Evolutionary conservation across 2,113 vertebrate species (phyloP).

Genomic region (Lophura nycthemera): DNA sequence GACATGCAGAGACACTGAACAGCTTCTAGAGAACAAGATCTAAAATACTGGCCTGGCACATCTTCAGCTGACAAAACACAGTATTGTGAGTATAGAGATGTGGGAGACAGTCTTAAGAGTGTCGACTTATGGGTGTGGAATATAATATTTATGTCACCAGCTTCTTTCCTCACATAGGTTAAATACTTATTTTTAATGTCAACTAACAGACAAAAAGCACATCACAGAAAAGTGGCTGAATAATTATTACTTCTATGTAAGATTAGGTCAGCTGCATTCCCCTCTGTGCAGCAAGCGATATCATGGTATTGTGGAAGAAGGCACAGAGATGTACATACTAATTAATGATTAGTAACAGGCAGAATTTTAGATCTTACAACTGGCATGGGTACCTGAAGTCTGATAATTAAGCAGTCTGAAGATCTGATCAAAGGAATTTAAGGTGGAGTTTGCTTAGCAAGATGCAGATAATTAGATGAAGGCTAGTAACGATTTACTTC

Average conservation of each 20-base stretch:
- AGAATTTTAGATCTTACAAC: slow-evolving; percentile 17
- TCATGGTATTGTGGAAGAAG: background rate
- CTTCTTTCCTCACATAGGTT: background rate
- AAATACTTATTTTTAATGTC: slow-evolving; percentile 9
- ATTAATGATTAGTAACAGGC: background rate
- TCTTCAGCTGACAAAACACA: background rate
- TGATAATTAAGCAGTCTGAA: slow-evolving; percentile 43
- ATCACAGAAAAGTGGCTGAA: background rate
- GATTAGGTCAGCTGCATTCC: background rate
- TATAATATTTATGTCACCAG: background rate
- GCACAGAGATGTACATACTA: background rate
- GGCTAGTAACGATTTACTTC: slow-evolving; percentile 35
- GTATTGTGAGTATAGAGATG: background rate
- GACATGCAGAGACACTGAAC: background rate
- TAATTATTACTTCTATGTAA: background rate
- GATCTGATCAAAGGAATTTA: slow-evolving; percentile 47
- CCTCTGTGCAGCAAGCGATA: background rate
- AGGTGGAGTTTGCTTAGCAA: slow-evolving; percentile 33
- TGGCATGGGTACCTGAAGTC: slow-evolving; percentile 23
- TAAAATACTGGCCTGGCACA: background rate
- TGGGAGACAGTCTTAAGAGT: background rate
- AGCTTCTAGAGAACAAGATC: background rate
- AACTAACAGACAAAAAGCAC: background rate
- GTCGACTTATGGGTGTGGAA: background rate
- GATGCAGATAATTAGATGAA: slow-evolving; percentile 51